phyloP scores from a whole-genome alignment of 2,888 invertebrate genomes.

The Trichogramma evanescens region DNA sequence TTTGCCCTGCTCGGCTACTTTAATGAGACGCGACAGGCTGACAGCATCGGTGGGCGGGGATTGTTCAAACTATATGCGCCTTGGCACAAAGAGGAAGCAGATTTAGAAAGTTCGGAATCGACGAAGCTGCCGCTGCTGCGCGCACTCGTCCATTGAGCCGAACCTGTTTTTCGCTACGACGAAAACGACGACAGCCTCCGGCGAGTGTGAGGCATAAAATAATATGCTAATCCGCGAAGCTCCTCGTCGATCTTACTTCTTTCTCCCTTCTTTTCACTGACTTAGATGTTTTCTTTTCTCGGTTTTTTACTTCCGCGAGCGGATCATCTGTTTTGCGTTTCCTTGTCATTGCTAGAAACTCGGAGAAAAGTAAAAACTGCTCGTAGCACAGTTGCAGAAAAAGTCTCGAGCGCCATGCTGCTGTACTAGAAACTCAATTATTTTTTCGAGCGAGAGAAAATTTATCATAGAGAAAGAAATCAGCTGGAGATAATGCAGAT shows the following conservation, averaged over 20 bases:
- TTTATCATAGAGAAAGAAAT: too few species aligned
- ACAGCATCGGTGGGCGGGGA: constrained; percentile 30
- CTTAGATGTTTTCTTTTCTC: background rate
- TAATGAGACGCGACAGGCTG: constrained; percentile 35
- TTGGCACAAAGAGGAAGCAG: constrained; percentile 26
- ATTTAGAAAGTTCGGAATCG: constrained; percentile 40
- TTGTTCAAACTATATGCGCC: constrained; percentile 28
- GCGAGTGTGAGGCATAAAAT: constrained; percentile 37
- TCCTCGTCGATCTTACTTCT: constrained; percentile 27
- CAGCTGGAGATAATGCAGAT: too few species aligned
- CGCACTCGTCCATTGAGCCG: background rate
- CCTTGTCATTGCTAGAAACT: too few species aligned
- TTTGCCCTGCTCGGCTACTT: constrained; percentile 20
- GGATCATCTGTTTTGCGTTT: too few species aligned
- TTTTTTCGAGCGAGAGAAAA: too few species aligned
- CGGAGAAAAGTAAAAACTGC: too few species aligned
- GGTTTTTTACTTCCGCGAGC: too few species aligned
- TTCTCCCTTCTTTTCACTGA: constrained; percentile 21
- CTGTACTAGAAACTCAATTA: too few species aligned
- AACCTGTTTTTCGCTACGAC: background rate
- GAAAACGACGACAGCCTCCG: constrained; percentile 10
- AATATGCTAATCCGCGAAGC: constrained; percentile 43
- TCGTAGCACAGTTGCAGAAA: too few species aligned
- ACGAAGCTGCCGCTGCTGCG: background rate
- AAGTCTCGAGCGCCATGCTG: too few species aligned